phyloP scores from a whole-genome alignment of 2,888 invertebrate genomes.

The Yponomeuta plumbellus region DNA sequence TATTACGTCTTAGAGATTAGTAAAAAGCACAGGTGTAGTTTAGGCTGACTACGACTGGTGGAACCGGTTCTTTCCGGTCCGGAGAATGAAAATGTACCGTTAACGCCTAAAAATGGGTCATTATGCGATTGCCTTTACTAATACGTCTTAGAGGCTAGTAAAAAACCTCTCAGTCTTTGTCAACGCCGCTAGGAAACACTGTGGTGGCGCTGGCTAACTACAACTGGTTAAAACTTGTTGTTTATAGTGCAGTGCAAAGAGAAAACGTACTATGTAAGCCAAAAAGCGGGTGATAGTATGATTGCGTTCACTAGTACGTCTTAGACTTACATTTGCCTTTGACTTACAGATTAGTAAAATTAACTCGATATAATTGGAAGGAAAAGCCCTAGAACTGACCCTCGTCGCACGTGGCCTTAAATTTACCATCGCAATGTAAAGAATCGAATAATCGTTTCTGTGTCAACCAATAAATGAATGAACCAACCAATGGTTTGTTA shows the following conservation, averaged over 20 bases:
- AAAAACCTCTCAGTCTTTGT: not conserved
- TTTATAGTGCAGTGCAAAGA: conserved; percentile 29
- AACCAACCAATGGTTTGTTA: no score
- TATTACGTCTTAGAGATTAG: not conserved
- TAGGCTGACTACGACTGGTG: not conserved
- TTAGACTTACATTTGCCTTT: no score
- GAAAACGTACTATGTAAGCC: conserved; percentile 28
- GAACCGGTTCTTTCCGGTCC: not conserved
- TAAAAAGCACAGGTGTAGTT: not conserved
- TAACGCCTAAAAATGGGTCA: no score
- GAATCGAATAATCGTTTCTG: no score
- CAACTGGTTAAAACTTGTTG: not conserved
- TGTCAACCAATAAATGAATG: no score
- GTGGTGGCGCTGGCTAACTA: not conserved
- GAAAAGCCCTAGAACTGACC: no score
- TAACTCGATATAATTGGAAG: no score
- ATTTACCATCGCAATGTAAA: no score
- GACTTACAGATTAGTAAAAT: no score
- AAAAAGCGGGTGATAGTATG: not conserved
- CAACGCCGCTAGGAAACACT: not conserved
- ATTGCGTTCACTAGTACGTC: no score
- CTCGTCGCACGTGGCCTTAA: no score
- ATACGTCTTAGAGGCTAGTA: not conserved
- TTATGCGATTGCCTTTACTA: no score
- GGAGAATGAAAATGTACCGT: not conserved